Evolutionary conservation across 1,140 invertebrate species (phyloP).

Genomic region (Macrosteles quadrilineatus): DNA sequence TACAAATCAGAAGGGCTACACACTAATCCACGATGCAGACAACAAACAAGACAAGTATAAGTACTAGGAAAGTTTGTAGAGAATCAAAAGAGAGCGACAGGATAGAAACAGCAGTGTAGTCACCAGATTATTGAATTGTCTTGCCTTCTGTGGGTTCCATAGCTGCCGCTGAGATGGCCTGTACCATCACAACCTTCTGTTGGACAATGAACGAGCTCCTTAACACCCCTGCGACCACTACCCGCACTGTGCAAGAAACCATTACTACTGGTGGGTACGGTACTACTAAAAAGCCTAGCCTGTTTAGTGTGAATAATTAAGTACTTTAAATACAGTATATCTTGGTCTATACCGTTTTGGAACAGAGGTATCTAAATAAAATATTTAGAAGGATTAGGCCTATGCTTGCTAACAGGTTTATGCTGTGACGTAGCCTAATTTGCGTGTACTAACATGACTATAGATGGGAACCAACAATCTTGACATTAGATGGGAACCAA

Average conservation of each 20-base stretch:
- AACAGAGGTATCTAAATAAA: too few species aligned
- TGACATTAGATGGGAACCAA: too few species aligned
- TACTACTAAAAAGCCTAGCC: too few species aligned
- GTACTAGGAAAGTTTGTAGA: background rate
- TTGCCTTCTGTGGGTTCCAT: slow-evolving; percentile 71
- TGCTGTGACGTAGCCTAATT: too few species aligned
- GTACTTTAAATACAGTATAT: too few species aligned
- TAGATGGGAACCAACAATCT: too few species aligned
- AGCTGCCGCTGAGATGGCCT: slow-evolving; percentile 73
- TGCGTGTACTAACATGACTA: too few species aligned
- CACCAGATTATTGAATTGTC: slow-evolving; percentile 41
- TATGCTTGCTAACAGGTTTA: too few species aligned
- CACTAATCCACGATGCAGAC: slow-evolving; percentile 33
- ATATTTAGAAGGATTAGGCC: too few species aligned
- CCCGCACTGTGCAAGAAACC: slow-evolving; percentile 20
- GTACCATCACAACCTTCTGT: slow-evolving; percentile 73
- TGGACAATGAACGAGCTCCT: slow-evolving; percentile 72
- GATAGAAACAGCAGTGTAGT: slow-evolving; percentile 10
- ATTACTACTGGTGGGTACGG: background rate
- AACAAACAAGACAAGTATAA: slow-evolving; percentile 20
- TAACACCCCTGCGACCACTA: slow-evolving; percentile 59
- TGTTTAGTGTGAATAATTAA: too few species aligned
- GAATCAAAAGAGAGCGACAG: background rate
- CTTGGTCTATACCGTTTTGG: too few species aligned
- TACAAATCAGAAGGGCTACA: background rate